Conservation (phyloP, 2,797 vertebrate genomes). For the Periparus ater region DNA sequence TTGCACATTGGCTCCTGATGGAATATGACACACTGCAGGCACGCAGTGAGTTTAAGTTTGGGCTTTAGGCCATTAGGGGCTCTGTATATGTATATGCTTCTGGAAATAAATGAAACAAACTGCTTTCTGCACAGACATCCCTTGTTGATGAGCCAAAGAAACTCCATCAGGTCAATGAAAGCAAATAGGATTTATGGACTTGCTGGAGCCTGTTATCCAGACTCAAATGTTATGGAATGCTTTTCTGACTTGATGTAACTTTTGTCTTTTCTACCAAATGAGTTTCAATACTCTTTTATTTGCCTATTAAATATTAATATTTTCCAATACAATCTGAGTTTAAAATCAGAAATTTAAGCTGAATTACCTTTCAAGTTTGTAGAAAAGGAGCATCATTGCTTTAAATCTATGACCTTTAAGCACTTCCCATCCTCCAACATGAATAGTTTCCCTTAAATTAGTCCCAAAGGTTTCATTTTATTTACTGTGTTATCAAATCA, state of each 20-base stretch:
- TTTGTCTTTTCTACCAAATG: constrained; percentile 44
- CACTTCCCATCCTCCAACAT: background rate
- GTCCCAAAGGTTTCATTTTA: background rate
- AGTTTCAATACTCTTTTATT: constrained; percentile 46
- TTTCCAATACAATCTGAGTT: background rate
- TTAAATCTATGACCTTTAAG: background rate
- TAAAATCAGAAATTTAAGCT: background rate
- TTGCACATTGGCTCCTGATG: constrained; percentile 72
- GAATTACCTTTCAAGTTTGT: background rate
- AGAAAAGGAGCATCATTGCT: background rate
- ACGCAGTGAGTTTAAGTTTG: constrained; percentile 37
- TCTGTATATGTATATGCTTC: background rate
- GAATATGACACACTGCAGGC: constrained; percentile 69
- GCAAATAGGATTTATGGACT: constrained; percentile 50
- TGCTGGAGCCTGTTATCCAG: constrained; percentile 36
- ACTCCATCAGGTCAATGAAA: constrained; percentile 42
- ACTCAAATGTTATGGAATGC: constrained; percentile 12
- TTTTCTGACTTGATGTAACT: constrained; percentile 60
- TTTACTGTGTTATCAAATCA: background rate
- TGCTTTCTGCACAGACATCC: background rate
- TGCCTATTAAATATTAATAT: constrained; percentile 6
- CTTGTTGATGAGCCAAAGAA: constrained; percentile 27
- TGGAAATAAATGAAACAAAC: constrained; percentile 1
- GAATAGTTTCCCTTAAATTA: background rate
- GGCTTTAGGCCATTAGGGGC: constrained; percentile 55